Evolutionary conservation across 2,113 vertebrate genomes (phyloP).

Genomic region (Amphilophus citrinellus): DNA sequence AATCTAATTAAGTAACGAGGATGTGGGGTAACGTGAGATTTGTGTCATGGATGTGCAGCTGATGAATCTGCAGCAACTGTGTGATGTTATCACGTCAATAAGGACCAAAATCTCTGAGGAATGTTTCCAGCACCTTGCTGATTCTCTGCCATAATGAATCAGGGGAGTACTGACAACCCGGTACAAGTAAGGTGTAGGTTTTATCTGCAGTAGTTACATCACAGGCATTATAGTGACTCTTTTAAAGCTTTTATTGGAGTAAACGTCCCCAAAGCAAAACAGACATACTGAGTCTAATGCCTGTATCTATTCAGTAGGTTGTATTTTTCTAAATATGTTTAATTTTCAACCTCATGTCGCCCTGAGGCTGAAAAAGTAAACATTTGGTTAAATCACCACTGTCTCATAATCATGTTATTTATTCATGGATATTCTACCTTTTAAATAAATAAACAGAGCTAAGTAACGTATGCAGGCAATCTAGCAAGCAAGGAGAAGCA

Average conservation of each 20-base stretch:
- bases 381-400: neutral
- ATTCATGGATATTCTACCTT: neutral
- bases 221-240: no score
- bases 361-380: neutral
- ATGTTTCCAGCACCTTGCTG: no score
- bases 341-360: neutral
- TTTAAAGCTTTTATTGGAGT: neutral
- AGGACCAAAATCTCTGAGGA: no score
- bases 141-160: no score
- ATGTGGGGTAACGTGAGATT: no score
- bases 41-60: no score
- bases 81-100: no score
- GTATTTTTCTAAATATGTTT: neutral
- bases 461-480: neutral
- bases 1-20: no score
- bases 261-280: neutral
- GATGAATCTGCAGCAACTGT: no score
- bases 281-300: neutral
- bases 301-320: neutral
- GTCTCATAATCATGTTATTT: neutral
- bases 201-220: no score
- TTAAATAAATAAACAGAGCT: slow-evolving; percentile 15
- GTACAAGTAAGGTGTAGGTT: no score
- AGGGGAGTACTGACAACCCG: no score
- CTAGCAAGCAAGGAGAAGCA: neutral